Percentiles rank a stretch among this genome's conserved stretches.
These are phyloP conservation scores for Gorsachius magnificus DNA, from an alignment of 2,797 vertebrate genomes.

Conservation along the genomic window DNA sequence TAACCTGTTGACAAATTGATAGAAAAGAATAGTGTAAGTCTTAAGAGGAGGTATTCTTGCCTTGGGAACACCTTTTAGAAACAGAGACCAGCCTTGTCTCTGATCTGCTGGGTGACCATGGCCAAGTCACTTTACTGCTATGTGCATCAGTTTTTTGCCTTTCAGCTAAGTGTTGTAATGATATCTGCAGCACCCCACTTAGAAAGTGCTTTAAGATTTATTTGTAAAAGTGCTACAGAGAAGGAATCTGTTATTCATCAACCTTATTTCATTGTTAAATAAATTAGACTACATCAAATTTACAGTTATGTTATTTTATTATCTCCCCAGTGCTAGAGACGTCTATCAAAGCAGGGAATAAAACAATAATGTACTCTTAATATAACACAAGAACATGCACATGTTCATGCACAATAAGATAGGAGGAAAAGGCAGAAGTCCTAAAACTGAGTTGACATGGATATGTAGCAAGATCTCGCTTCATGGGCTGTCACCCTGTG, in stretches of 20 bases:
- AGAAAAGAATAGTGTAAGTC: neutral
- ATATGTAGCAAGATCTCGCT: neutral
- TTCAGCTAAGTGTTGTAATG: neutral
- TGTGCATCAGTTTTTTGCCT: neutral
- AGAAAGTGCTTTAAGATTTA: neutral
- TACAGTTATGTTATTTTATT: neutral
- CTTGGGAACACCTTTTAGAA: neutral
- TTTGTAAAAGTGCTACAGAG: neutral
- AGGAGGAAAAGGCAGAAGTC: neutral
- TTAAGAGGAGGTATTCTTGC: neutral
- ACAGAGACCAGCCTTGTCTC: neutral
- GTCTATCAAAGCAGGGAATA: neutral
- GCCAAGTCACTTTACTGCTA: neutral
- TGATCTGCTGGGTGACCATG: neutral
- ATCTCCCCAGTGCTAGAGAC: neutral
- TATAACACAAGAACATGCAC: neutral
- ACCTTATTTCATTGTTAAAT: neutral
- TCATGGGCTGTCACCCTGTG: neutral
- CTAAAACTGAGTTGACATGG: neutral
- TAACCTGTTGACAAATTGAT: neutral
- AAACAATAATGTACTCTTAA: neutral
- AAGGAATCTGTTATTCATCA: neutral
- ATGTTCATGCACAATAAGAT: neutral
- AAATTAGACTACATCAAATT: neutral
- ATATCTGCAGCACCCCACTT: neutral